These are phyloP conservation scores for Lepidothrix coronata DNA, from an alignment of 2,113 vertebrate genomes.

Conservation along the genomic window DNA sequence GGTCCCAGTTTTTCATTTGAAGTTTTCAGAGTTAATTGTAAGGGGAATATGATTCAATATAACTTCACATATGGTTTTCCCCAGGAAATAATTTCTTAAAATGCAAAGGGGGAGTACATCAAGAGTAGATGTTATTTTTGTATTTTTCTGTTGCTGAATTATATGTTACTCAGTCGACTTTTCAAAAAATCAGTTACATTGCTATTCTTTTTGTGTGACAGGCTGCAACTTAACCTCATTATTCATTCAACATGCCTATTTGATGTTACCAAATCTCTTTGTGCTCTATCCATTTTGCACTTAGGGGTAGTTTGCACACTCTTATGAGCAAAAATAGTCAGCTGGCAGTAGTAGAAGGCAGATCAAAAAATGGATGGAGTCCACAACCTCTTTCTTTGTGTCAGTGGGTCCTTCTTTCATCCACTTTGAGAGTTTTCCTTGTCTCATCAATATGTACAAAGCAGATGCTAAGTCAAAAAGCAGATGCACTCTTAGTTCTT, in stretches of 20 bases:
- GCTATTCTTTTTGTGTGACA: conserved; percentile 62
- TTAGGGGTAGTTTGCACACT: conserved; percentile 64
- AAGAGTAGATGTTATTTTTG: background rate
- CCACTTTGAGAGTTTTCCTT: conserved; percentile 16
- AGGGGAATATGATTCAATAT: background rate
- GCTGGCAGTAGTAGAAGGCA: conserved; percentile 64
- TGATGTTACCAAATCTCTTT: conserved; percentile 74
- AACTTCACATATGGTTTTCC: background rate
- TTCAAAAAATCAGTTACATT: conserved; percentile 59
- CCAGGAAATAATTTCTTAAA: background rate
- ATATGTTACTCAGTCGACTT: conserved; percentile 48
- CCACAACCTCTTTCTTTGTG: conserved; percentile 47
- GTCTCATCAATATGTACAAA: conserved; percentile 41
- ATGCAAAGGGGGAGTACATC: background rate
- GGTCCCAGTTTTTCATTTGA: background rate
- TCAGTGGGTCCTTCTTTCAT: conserved; percentile 38
- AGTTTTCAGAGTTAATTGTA: background rate
- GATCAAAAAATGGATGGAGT: conserved; percentile 44
- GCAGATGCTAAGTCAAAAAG: conserved; percentile 44
- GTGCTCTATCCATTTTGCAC: conserved; percentile 69
- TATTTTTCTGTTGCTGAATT: conserved; percentile 40
- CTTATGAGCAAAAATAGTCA: conserved; percentile 65
- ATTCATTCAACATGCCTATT: conserved; percentile 61
- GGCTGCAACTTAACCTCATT: conserved; percentile 67
- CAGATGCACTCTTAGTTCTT: conserved; percentile 38